Conservation (phyloP, 92 coral and sea anemone genomes). For the Epizoanthus illoricatus region DNA sequence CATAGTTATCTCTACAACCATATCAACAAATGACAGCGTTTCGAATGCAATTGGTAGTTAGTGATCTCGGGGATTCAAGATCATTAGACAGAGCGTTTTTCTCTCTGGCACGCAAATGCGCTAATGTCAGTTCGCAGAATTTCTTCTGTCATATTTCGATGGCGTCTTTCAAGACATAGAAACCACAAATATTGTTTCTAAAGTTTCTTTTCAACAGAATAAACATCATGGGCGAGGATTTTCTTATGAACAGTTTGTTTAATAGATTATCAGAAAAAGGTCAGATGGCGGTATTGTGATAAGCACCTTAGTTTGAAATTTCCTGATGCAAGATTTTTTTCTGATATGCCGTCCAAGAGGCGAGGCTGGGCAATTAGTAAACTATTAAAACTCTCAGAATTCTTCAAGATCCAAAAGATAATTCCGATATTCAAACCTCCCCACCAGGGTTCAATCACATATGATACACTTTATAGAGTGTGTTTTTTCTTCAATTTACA, state of each 20-base stretch:
- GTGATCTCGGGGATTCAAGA: background rate
- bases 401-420: background rate
- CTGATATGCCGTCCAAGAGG: constrained; percentile 18
- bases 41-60: background rate
- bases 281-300: constrained; percentile 26
- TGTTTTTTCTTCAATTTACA: constrained; percentile 6
- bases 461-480: background rate
- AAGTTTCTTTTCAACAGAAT: background rate
- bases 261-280: constrained; percentile 30
- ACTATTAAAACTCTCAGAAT: constrained; percentile 15
- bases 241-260: constrained; percentile 9
- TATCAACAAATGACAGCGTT: background rate
- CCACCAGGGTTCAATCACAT: no score
- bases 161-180: background rate
- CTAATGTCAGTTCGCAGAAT: background rate
- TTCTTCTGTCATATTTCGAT: background rate
- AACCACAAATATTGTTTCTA: background rate
- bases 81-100: background rate
- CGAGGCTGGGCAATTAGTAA: constrained; percentile 29
- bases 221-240: background rate
- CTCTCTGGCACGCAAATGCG: background rate
- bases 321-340: constrained; percentile 17
- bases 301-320: constrained; percentile 40
- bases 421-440: background rate
- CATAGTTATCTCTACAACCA: background rate